These are phyloP conservation scores for Lytechinus variegatus DNA, from an alignment of 35 echinoderm and acorn worm genomes.

Conservation along the genomic window DNA sequence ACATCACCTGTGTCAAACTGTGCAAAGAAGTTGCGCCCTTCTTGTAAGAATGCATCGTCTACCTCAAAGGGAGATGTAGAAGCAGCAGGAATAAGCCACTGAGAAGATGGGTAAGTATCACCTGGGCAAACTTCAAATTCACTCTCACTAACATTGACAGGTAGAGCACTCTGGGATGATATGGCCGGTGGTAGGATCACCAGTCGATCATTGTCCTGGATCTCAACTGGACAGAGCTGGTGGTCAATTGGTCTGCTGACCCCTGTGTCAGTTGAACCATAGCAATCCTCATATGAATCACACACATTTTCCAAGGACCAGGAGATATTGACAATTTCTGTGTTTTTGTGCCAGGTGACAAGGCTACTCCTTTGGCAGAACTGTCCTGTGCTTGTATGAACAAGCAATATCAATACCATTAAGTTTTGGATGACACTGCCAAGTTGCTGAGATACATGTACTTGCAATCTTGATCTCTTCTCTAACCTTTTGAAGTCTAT, in stretches of 20 bases:
- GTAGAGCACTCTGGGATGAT: conserved; percentile 17
- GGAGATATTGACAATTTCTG: neutral
- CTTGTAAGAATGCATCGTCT: neutral
- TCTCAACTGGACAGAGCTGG: conserved; percentile 32
- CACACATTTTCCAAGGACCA: conserved; percentile 33
- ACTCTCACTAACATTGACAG: neutral
- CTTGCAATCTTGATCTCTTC: neutral
- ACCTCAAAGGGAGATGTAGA: neutral
- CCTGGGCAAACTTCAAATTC: conserved; percentile 11
- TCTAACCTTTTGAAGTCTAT: neutral
- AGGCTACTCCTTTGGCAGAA: conserved; percentile 32
- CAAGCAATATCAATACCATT: neutral
- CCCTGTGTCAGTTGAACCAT: neutral
- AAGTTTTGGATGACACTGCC: neutral
- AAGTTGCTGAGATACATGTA: neutral
- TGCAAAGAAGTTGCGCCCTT: conserved; percentile 12
- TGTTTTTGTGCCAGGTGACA: neutral
- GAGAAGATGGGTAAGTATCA: conserved; percentile 8
- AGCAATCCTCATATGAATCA: conserved; percentile 25
- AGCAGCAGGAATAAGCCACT: neutral
- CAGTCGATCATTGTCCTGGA: conserved; percentile 38
- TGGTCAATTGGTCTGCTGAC: neutral
- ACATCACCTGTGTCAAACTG: conserved; percentile 32
- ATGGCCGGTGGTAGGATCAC: conserved; percentile 40
- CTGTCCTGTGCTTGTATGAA: neutral